These are phyloP conservation scores for Pyralis farinalis DNA, from an alignment of 2,888 invertebrate species.

Conservation along the genomic window DNA sequence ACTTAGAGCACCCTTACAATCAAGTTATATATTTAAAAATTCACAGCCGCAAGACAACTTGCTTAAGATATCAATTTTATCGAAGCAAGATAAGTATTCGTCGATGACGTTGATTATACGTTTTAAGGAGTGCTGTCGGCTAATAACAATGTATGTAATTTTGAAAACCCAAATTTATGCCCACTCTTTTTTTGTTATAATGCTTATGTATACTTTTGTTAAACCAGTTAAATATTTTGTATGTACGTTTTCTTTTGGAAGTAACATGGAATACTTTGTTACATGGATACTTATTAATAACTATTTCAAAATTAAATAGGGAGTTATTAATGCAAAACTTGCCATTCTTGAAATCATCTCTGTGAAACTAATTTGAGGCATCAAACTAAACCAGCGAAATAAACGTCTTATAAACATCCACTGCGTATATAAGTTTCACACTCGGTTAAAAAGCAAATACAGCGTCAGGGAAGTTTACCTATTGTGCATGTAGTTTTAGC, in stretches of 20 bases:
- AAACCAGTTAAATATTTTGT: too few relatives aligned
- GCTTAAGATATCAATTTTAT: not conserved
- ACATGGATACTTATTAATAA: too few relatives aligned
- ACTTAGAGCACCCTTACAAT: slow-evolving; percentile 1
- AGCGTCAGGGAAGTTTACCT: not conserved
- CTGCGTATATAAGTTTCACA: not conserved
- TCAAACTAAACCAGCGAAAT: not conserved
- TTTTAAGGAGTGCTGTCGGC: not conserved
- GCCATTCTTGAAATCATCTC: too few relatives aligned
- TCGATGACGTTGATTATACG: not conserved
- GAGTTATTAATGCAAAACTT: too few relatives aligned
- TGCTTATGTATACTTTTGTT: not conserved
- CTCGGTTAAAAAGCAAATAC: not conserved
- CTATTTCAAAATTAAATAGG: too few relatives aligned
- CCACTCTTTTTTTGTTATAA: not conserved
- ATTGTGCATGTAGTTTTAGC: not conserved
- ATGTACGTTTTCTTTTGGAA: too few relatives aligned
- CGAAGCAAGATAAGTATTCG: not conserved
- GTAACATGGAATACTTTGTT: too few relatives aligned
- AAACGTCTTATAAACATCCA: too few relatives aligned
- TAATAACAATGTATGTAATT: not conserved
- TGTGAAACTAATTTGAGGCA: not conserved
- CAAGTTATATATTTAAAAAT: not conserved
- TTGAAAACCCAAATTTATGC: not conserved
- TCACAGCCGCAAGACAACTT: not conserved